Percentiles rank a stretch among this genome's conserved stretches.
Conservation (phyloP, 2,113 vertebrate genomes). For the Cricetomys ansorgei region DNA sequence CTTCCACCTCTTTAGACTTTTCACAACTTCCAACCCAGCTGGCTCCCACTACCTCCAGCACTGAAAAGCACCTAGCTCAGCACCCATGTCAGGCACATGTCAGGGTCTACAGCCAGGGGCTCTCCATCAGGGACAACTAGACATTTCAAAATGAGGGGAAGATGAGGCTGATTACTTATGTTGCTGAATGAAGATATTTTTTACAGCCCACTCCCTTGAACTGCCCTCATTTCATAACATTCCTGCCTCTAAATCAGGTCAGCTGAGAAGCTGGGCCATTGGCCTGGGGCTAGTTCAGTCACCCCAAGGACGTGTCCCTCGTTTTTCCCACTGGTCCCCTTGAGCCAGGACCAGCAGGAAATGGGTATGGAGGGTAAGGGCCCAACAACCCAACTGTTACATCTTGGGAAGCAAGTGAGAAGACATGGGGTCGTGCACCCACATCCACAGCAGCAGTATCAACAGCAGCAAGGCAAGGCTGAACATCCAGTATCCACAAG, state of each 20-base stretch:
- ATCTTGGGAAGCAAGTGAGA: background rate
- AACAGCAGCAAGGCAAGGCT: background rate
- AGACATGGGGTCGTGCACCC: background rate
- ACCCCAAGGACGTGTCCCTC: fast-evolving
- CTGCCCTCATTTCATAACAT: background rate
- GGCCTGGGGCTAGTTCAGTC: background rate
- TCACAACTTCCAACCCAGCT: background rate
- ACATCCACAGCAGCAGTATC: background rate
- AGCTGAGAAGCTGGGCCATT: background rate
- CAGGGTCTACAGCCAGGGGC: too few relatives aligned
- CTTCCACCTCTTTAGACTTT: background rate
- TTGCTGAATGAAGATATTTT: background rate
- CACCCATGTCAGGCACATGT: background rate
- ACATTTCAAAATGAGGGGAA: background rate
- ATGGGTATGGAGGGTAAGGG: fast-evolving
- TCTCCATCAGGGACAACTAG: background rate
- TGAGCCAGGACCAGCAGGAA: background rate
- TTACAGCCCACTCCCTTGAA: background rate
- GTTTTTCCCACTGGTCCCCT: background rate
- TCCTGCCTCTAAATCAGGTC: background rate
- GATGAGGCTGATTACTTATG: too few relatives aligned
- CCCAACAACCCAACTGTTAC: background rate
- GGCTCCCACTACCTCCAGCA: background rate
- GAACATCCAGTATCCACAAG: too few relatives aligned
- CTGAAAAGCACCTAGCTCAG: background rate